Base-by-base conservation (phyloP, 2,113 vertebrate genomes). In the Ancistrus triradiatus region DNA sequence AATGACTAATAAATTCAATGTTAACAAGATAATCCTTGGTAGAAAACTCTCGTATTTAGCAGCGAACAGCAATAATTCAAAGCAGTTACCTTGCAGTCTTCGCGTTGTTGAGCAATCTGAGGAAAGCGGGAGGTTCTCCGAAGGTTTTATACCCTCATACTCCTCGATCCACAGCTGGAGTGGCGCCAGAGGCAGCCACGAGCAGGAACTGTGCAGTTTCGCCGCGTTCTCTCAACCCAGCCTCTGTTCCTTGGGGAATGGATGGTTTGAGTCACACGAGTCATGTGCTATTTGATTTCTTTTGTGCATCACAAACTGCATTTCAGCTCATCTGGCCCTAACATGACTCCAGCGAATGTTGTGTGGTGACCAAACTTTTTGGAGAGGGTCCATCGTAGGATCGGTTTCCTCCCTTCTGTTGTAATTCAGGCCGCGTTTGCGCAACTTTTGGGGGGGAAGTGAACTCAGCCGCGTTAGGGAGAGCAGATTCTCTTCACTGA, bases 91-190 rank as follows among this genome's bases (percentile, higher is more conserved):
- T 53, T 35, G 27, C 28, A 2, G 50, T 35, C 28, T 10, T 33
- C 18, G 2, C 24, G 28, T 33, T 11, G 37, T 58, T 50, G 15
- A 44, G 37, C 22, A 35, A 18, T 65, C 55, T 66, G 55, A 27
- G n/a, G n/a, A 58, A 14, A 38, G 11, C 7, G 37, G 28, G 48
- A 55, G 55, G 28, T 27, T 27, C 28, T 15, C 47, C 19, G 24
- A 52, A 38, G 22, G 38, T 50, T 42, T 71, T 71, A 66, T 65
- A 66, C 15, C 31, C 48, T 24, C 7, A 17, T 18, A 33, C 22
- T 40, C 25, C 52, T 56, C 69, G 31, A 22, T 9, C 21, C 27
- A n/a, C 27, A 33, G 46, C 10, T 42, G 17, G 31, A 49, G 13
- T 2, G n/a, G 10, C 11, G 31, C 59, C 59, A 49, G 25, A 37